Evolutionary conservation across 2,797 vertebrate species (phyloP).

Genomic region (Manis pentadactyla): DNA sequence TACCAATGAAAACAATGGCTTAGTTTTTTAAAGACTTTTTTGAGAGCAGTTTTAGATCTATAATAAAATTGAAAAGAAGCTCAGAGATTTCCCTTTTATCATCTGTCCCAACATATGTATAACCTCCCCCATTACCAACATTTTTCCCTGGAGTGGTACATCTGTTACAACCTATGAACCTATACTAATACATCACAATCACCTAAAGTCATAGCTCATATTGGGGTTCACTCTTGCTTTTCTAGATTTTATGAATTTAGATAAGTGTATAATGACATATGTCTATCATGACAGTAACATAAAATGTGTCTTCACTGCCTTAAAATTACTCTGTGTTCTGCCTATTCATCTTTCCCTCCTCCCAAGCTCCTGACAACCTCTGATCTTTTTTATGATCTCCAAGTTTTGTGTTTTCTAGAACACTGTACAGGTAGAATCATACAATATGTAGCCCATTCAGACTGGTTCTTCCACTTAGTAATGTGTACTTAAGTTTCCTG

Average conservation of each 20-base stretch:
- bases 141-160: not conserved
- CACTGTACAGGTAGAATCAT: not conserved
- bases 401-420: not conserved
- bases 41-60: not conserved
- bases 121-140: too few species aligned
- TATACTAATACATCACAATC: not conserved
- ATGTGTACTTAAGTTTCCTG: not conserved
- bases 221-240: not conserved
- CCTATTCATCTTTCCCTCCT: not conserved
- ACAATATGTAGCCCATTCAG: not conserved
- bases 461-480: not conserved
- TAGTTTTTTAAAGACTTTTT: not conserved
- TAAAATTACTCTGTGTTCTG: not conserved
- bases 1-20: not conserved
- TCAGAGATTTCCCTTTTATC: not conserved
- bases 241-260: not conserved
- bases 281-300: not conserved
- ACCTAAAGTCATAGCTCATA: not conserved
- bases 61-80: not conserved
- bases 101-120: not conserved
- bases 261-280: not conserved
- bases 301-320: not conserved
- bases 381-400: not conserved
- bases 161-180: not conserved
- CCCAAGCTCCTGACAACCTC: not conserved